phyloP scores from a whole-genome alignment of 2,888 invertebrate genomes.

The Andrena haemorrhoa region DNA sequence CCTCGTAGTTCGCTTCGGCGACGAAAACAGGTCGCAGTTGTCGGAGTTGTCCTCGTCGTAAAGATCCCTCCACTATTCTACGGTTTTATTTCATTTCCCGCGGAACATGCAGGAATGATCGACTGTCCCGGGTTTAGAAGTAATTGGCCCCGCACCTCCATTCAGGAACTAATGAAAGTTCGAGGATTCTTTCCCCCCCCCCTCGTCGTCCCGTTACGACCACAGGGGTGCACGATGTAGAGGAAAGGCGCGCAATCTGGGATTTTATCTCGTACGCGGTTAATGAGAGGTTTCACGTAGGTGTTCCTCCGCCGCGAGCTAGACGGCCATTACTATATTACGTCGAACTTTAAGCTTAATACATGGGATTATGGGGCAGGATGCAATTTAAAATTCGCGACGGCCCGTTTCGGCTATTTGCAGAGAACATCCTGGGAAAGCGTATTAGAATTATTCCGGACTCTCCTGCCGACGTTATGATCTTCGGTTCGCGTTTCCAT shows the following conservation, averaged over 20 bases:
- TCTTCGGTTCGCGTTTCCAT: slow-evolving; percentile 7
- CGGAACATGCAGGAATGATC: too few species aligned
- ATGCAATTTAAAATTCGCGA: slow-evolving; percentile 56
- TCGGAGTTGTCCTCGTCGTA: too few species aligned
- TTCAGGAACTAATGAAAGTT: slow-evolving; percentile 33
- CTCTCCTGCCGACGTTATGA: slow-evolving; percentile 11
- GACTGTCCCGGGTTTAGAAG: neutral
- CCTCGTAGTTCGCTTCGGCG: too few species aligned
- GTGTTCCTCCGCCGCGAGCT: slow-evolving; percentile 50
- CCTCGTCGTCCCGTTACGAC: slow-evolving; percentile 38
- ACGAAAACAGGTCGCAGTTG: slow-evolving; percentile 2
- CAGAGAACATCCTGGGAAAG: slow-evolving; percentile 42
- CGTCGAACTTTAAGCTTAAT: slow-evolving; percentile 48
- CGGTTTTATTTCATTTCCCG: too few species aligned
- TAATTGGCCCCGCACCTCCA: neutral
- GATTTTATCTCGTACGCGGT: slow-evolving; percentile 55
- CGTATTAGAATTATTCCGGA: slow-evolving; percentile 46
- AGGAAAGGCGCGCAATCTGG: slow-evolving; percentile 30
- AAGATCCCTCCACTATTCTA: too few species aligned
- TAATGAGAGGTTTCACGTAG: slow-evolving; percentile 59
- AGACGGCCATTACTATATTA: slow-evolving; percentile 54
- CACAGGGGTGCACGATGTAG: neutral
- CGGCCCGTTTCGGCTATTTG: slow-evolving; percentile 50
- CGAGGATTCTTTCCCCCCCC: slow-evolving; percentile 11
- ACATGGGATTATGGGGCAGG: slow-evolving; percentile 35